Evolutionary conservation across 1,140 invertebrate species (phyloP), one percentile per base, ranked within the genome.

Genomic region (Pinna nobilis): DNA sequence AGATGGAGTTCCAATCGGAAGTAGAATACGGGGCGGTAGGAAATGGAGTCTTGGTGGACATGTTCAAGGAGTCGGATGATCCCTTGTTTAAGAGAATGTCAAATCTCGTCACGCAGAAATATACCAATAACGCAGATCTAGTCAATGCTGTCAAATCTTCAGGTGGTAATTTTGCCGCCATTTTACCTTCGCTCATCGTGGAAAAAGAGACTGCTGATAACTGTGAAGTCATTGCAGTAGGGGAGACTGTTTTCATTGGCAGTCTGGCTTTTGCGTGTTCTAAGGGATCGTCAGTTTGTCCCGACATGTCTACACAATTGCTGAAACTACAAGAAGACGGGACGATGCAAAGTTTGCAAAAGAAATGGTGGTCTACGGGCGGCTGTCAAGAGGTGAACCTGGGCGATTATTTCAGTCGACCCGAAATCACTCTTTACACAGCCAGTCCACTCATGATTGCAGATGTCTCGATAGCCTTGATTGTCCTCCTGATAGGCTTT

Each of bases 141-240:
- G 93, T 96, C 0, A 92, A 94, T 73, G 90, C 94, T 9, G 96
- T 97, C 13, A 70, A 81, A 64, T 50, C 77, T 15, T 82, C 78
- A 4, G 81, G 83, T 47, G 92, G 92, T 59, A 96, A 97, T 87
- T 98, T 97, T 88, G 97, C 97, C 25, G 92, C 97, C 76, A 91
- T 98, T 3, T 93, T 98, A 67, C 97, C 98, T 89, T 96, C 95
- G 15, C 95, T 95, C 0, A 96, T 94, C 83, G 97, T 97, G 85
- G 96, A 98, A 85, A 98, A 97, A 87, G 93, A 93, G 50, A 97
- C 97, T 87, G 94, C 95, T 82, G 90, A 95, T 63, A 92, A 96
- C 0, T 99, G 97, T 89, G 95, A 98, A 85, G 96, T 82, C 7
- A 76, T 81, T 66, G 35, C 74, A 15, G 79, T 81, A 57, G 83